Percentiles rank a stretch among this genome's conserved stretches.
These are phyloP conservation scores for Scleropages formosus DNA, from an alignment of 2,797 vertebrate species.

Conservation along the genomic window DNA sequence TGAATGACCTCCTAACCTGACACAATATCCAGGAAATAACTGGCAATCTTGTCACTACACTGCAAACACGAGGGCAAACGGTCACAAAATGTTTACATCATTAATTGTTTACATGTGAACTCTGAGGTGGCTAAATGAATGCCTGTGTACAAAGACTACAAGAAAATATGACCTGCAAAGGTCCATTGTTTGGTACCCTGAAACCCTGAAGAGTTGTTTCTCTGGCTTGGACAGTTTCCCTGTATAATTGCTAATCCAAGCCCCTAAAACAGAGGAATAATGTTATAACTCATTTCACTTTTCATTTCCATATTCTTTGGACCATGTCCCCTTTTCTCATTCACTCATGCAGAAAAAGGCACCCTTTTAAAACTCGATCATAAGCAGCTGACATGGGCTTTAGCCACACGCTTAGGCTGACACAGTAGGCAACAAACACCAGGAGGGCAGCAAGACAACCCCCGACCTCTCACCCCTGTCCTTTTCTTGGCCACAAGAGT, in stretches of 20 bases:
- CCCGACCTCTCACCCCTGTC: background rate
- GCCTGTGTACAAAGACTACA: background rate
- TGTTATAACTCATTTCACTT: background rate
- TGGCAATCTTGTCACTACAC: background rate
- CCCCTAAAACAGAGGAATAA: background rate
- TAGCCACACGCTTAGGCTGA: background rate
- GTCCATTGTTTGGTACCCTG: too few relatives aligned
- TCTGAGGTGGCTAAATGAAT: background rate
- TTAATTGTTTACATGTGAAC: background rate
- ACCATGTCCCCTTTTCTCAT: background rate
- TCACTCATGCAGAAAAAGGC: background rate
- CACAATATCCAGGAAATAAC: conserved; percentile 17
- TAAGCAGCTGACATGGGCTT: background rate
- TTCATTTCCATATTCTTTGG: background rate
- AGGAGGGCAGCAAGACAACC: background rate
- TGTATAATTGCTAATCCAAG: background rate
- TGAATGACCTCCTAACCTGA: conserved; percentile 10
- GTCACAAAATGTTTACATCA: background rate
- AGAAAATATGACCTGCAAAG: background rate
- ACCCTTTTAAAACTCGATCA: background rate
- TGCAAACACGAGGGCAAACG: background rate
- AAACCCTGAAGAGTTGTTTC: too few relatives aligned
- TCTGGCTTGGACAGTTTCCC: background rate
- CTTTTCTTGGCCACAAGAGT: background rate
- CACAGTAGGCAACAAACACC: background rate